phyloP scores from a whole-genome alignment of 2,113 vertebrate genomes.

The Bostrychus sinensis region DNA sequence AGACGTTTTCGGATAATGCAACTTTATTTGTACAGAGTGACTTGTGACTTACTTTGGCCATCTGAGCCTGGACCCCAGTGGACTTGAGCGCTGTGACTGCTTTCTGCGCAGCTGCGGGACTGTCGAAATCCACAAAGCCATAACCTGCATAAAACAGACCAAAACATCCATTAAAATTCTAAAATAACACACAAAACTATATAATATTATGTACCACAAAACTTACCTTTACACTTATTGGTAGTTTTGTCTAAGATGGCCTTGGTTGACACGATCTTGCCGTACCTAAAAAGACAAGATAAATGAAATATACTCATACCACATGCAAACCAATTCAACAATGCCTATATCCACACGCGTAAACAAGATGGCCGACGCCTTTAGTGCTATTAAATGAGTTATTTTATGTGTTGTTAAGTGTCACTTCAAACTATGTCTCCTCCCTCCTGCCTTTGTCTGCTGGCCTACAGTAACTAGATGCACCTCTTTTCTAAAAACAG shows the following conservation, averaged over 20 bases:
- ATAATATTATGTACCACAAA: too few relatives aligned
- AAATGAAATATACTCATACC: slow-evolving; percentile 26
- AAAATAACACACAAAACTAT: background rate
- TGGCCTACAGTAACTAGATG: slow-evolving; percentile 34
- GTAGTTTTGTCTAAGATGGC: slow-evolving; percentile 95
- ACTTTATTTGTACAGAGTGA: background rate
- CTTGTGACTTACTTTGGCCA: slow-evolving; percentile 89
- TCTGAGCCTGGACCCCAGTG: slow-evolving; percentile 92
- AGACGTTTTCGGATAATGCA: too few relatives aligned
- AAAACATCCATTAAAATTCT: background rate
- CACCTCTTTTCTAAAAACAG: slow-evolving; percentile 31
- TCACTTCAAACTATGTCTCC: slow-evolving; percentile 36
- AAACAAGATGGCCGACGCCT: slow-evolving; percentile 32
- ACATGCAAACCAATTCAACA: slow-evolving; percentile 26
- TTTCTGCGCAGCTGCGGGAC: slow-evolving; percentile 90
- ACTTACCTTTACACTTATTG: slow-evolving; percentile 94
- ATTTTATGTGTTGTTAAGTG: slow-evolving; percentile 18
- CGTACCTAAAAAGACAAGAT: slow-evolving; percentile 79
- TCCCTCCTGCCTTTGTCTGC: slow-evolving; percentile 36
- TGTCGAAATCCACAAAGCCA: slow-evolving; percentile 94
- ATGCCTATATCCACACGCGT: slow-evolving; percentile 47
- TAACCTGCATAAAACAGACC: slow-evolving; percentile 79
- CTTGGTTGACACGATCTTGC: slow-evolving; percentile 95
- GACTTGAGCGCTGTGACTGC: slow-evolving; percentile 91
- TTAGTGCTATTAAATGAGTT: slow-evolving; percentile 3